Conservation (phyloP, 2,888 invertebrate genomes). For the Parnassius orleans region DNA sequence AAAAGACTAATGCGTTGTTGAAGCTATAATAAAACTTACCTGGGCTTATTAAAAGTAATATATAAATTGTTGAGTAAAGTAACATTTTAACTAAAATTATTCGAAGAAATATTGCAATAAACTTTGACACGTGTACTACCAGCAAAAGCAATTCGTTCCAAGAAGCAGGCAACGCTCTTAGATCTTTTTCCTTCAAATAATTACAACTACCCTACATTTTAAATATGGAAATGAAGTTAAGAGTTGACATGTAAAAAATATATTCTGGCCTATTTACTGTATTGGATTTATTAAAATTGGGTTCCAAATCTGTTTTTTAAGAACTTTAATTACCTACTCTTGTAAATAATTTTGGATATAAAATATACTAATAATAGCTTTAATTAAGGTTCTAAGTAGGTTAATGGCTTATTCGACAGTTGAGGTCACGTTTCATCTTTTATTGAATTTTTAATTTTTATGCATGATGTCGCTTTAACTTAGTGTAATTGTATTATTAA, state of each 20-base stretch:
- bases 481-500: too few species aligned
- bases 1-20: too few species aligned
- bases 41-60: constrained; percentile 15
- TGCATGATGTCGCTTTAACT: too few species aligned
- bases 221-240: too few species aligned
- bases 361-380: too few species aligned
- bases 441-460: too few species aligned
- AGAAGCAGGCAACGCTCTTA: neutral
- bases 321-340: neutral
- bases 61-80: constrained; percentile 2
- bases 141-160: neutral
- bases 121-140: neutral
- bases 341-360: neutral
- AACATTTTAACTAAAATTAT: constrained; percentile 1
- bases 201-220: constrained; percentile 1
- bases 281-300: too few species aligned
- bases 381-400: neutral
- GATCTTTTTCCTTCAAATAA: neutral
- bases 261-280: too few species aligned
- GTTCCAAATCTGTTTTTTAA: too few species aligned
- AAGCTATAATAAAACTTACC: constrained; percentile 1
- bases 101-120: neutral
- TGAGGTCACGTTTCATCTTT: neutral
- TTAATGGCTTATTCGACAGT: constrained; percentile 8
- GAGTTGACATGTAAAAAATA: too few species aligned